phyloP scores from a whole-genome alignment of 2,797 vertebrate species.

The Enteromius argenteus region DNA sequence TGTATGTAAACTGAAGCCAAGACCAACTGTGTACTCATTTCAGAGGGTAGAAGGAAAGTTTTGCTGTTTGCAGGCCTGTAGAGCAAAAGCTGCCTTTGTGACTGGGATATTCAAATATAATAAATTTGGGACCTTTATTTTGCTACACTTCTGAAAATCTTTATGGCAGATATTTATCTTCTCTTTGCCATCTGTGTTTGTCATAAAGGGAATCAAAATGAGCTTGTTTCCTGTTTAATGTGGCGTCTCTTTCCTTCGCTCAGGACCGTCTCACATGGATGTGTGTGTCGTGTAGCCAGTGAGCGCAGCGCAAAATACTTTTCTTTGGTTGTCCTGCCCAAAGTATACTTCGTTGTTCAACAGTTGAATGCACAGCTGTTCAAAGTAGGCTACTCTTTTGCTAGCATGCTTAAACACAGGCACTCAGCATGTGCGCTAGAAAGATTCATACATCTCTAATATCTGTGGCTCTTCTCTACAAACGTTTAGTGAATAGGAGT shows the following conservation, averaged over 20 bases:
- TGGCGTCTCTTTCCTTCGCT: conserved; percentile 27
- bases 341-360: not conserved
- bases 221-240: conserved; percentile 22
- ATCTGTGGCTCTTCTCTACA: not conserved
- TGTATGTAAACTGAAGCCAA: conserved; percentile 52
- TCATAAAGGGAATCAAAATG: conserved; percentile 54
- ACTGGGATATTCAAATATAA: conserved; percentile 51
- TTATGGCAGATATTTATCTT: conserved; percentile 46
- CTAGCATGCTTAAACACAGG: not conserved
- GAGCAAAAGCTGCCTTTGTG: conserved; percentile 47
- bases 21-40: conserved; percentile 60
- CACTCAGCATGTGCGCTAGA: not conserved
- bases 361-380: not conserved
- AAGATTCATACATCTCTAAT: not conserved
- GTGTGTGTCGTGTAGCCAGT: not conserved
- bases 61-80: conserved; percentile 48
- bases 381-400: not conserved
- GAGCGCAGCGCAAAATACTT: not conserved
- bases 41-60: conserved; percentile 28
- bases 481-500: not conserved
- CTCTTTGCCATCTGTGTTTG: conserved; percentile 51
- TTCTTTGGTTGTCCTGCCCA: not conserved
- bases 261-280: not conserved
- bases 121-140: conserved; percentile 59
- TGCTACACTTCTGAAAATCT: conserved; percentile 50